A percentile compares a stretch with the other conserved stretches of the same genome.
phyloP scores from a whole-genome alignment of 2,113 vertebrate genomes.

The Labeo catla region DNA sequence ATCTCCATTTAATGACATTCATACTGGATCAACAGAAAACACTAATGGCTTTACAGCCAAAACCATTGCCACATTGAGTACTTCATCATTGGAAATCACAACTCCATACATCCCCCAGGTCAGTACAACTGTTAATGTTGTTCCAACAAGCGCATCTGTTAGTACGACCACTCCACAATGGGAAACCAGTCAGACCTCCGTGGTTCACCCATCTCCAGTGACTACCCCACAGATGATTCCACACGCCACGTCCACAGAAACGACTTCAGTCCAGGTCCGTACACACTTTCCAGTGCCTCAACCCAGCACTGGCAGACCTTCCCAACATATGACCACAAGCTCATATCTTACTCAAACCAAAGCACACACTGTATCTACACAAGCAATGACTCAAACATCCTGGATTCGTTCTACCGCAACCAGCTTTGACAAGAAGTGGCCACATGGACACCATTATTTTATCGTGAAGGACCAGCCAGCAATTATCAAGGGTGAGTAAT shows the following conservation, averaged over 20 bases:
- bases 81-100: not conserved
- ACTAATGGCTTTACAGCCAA: not conserved
- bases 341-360: not conserved
- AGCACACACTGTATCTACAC: conserved; percentile 2
- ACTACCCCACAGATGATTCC: conserved; percentile 33
- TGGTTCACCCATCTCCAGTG: not conserved
- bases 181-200: conserved; percentile 1
- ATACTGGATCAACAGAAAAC: not conserved
- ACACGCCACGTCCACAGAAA: conserved; percentile 9
- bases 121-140: not conserved
- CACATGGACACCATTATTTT: conserved; percentile 54
- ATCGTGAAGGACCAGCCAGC: conserved; percentile 71
- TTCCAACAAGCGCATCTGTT: not conserved
- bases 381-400: conserved; percentile 12
- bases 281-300: not conserved
- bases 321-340: not conserved
- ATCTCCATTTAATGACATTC: not conserved
- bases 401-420: not conserved
- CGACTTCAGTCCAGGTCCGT: not conserved
- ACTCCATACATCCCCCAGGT: not conserved
- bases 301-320: not conserved
- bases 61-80: not conserved
- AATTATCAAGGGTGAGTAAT: conserved; percentile 66
- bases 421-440: not conserved
- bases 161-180: not conserved